Percentiles rank a stretch among this genome's conserved stretches.
Evolutionary conservation across 2,797 vertebrate genomes (phyloP).

Genomic region (Macropus fuliginosus): DNA sequence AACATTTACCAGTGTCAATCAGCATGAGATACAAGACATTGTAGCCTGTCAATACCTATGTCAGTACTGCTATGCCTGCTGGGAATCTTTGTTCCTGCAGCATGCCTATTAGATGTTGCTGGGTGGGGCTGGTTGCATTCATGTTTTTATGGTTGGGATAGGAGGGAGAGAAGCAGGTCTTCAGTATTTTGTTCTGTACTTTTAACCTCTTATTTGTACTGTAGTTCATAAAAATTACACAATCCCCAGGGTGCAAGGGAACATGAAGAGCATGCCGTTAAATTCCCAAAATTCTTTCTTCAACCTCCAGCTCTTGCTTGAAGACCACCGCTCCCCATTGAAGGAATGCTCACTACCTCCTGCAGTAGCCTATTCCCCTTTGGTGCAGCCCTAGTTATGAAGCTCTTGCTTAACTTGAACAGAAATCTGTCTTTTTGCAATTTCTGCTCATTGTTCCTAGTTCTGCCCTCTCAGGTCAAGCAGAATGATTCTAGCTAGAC

Average conservation of each 20-base stretch:
- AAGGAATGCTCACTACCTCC: neutral
- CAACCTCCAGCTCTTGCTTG: neutral
- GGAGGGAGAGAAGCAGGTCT: conserved; percentile 40
- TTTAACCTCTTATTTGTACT: conserved; percentile 8
- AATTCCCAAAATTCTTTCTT: neutral
- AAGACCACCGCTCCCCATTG: neutral
- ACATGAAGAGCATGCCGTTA: neutral
- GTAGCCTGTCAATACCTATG: neutral
- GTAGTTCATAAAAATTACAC: neutral
- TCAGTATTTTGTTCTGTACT: conserved; percentile 38
- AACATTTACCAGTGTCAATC: neutral
- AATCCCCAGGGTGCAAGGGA: neutral
- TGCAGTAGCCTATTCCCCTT: neutral
- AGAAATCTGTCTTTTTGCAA: neutral
- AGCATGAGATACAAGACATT: conserved; percentile 15
- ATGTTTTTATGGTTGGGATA: conserved; percentile 30
- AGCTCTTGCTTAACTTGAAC: neutral
- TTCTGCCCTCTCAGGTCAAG: neutral
- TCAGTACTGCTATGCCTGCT: neutral
- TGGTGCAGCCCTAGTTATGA: neutral
- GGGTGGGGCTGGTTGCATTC: conserved; percentile 32
- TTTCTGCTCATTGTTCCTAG: neutral
- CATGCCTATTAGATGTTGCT: neutral
- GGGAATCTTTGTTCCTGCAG: neutral
- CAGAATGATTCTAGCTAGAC: neutral